These are phyloP conservation scores for Apamea sordens DNA, from an alignment of 2,888 invertebrate species.

Conservation along the genomic window DNA sequence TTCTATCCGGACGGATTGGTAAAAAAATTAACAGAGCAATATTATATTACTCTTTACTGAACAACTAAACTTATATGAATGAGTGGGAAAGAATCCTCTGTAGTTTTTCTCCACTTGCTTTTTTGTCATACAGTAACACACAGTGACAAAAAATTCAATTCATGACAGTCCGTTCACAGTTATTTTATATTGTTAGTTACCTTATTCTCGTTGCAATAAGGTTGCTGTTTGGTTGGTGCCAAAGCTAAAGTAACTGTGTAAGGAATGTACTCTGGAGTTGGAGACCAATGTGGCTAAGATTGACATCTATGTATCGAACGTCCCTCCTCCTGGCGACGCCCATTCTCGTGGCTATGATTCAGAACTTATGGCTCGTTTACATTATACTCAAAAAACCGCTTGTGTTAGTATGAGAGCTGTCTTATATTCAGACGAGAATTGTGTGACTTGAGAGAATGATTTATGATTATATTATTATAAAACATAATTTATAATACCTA, in stretches of 20 bases:
- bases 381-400: conserved; percentile 58
- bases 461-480: conserved; percentile 30
- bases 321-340: conserved; percentile 1
- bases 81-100: not conserved
- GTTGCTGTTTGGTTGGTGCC: not conserved
- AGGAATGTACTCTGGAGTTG: not conserved
- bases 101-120: not conserved
- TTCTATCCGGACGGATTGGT: not conserved
- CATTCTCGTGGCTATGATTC: conserved; percentile 28
- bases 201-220: not conserved
- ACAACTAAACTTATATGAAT: not conserved
- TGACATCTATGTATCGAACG: not conserved
- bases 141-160: not conserved
- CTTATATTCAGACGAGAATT: conserved; percentile 13
- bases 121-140: not conserved
- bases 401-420: conserved; percentile 38
- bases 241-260: not conserved
- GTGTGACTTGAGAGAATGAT: conserved; percentile 21
- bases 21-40: not conserved
- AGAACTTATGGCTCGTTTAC: conserved; percentile 45
- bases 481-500: conserved; percentile 9
- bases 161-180: not conserved
- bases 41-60: not conserved
- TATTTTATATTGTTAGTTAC: not conserved
- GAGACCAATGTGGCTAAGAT: not conserved